Evolutionary conservation across 2,888 invertebrate species (phyloP), one percentile per base, ranked within the genome.

Genomic region (Plebejus anna): DNA sequence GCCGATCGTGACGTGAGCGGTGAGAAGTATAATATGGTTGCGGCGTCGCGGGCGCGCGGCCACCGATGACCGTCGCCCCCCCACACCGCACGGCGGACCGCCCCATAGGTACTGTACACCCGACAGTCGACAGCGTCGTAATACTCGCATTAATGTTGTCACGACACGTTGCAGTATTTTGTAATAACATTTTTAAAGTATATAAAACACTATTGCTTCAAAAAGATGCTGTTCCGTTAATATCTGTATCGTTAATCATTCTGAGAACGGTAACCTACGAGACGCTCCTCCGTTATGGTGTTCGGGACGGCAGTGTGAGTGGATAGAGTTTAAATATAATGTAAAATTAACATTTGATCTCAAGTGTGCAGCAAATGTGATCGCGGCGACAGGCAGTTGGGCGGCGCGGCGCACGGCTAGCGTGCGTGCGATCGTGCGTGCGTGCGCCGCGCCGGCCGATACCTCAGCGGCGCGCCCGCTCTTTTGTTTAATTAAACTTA

Each of bases 311-410:
- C 73, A 83, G 90, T 92, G 92, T 83, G 88, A 89, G 91, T 89
- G 89, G 88, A 89, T 90, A 91, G 88, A 88, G 89, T 91, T 89
- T 88, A 89, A 90, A 86, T 87, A 90, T 90, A 80, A 88, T 90
- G 89, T 90, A 91, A 91, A 91, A 91, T 89, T 91, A 92, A 91
- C 90, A 92, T 92, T 92, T 93, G 93, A 93, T 93, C 93, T 93
- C 93, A 93, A 92, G 93, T 91, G 92, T 91, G 92, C 92, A 92
- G 92, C 92, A 91, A 91, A 91, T 89, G 91, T 90, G 90, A 88
- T 86, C 85, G 89, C 87, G 89, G 86, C 87, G 87, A 90, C 85
- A 89, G 88, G 84, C 84, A 89, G 90, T 87, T 86, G 86, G 86
- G 85, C 84, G 83, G 89, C 88, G 84, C 88, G 86, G 87, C 36